These are phyloP conservation scores for Proales similis DNA, from an alignment of 1,140 invertebrate species.

Conservation along the genomic window DNA sequence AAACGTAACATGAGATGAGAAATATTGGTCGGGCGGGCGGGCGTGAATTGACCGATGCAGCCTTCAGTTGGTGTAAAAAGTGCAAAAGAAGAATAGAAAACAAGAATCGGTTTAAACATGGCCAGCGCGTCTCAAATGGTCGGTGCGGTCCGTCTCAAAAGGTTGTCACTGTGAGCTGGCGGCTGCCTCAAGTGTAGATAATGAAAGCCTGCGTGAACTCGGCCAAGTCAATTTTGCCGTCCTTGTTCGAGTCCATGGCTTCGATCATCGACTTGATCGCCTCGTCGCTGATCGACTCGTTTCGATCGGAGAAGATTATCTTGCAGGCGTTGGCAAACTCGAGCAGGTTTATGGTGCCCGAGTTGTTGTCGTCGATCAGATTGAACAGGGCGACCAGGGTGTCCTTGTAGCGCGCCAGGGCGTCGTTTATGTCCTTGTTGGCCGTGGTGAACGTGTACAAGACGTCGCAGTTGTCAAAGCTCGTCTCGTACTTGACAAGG, in stretches of 20 bases:
- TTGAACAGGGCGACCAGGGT: slow-evolving; percentile 33
- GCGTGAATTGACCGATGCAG: too few relatives aligned
- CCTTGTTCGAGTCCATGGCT: slow-evolving; percentile 79
- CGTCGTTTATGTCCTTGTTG: slow-evolving; percentile 32
- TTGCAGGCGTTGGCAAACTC: slow-evolving; percentile 37
- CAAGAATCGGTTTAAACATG: too few relatives aligned
- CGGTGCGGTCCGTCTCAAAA: too few relatives aligned
- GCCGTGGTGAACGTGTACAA: slow-evolving; percentile 55
- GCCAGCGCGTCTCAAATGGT: too few relatives aligned
- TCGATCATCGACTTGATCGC: slow-evolving; percentile 67
- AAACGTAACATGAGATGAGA: too few relatives aligned
- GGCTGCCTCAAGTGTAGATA: slow-evolving; percentile 29
- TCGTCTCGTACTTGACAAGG: slow-evolving; percentile 65
- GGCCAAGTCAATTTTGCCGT: slow-evolving; percentile 78
- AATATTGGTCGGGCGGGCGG: too few relatives aligned
- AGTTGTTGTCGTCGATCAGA: slow-evolving; percentile 34
- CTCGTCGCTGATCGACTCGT: slow-evolving; percentile 36
- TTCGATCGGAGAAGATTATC: slow-evolving; percentile 36
- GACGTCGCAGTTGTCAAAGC: slow-evolving; percentile 56
- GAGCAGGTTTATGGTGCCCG: slow-evolving; percentile 36
- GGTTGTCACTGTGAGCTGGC: too few relatives aligned
- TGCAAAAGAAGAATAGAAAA: too few relatives aligned
- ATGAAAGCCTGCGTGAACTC: slow-evolving; percentile 64
- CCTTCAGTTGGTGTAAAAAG: too few relatives aligned
- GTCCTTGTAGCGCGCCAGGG: slow-evolving; percentile 28